phyloP scores from a whole-genome alignment of 2,888 invertebrate species.

The Coelinius sp. region DNA sequence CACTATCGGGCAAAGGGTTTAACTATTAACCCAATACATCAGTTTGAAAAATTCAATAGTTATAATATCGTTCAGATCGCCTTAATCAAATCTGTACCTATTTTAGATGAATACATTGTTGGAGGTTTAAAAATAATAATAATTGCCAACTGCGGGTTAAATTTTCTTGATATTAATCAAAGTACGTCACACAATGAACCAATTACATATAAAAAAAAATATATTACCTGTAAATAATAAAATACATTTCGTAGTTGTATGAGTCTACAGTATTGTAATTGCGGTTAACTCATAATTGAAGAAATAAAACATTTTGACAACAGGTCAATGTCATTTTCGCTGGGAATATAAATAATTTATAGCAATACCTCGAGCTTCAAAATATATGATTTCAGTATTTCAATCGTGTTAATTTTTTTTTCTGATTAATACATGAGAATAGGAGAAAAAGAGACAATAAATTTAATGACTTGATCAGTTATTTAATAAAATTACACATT shows the following conservation, averaged over 20 bases:
- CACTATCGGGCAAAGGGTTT: neutral
- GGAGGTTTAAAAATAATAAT: neutral
- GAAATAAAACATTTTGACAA: neutral
- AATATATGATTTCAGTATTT: neutral
- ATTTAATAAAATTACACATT: no score
- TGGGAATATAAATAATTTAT: neutral
- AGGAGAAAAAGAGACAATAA: neutral
- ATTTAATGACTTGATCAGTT: neutral
- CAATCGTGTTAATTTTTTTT: neutral
- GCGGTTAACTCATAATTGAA: neutral
- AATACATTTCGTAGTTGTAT: neutral
- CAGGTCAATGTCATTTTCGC: neutral
- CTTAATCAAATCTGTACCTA: slow-evolving; percentile 14
- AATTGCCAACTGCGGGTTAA: neutral
- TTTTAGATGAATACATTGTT: slow-evolving; percentile 12
- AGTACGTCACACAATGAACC: slow-evolving; percentile 9
- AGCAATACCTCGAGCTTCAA: neutral
- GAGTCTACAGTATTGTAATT: neutral
- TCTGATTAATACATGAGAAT: neutral
- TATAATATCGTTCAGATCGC: slow-evolving; percentile 13
- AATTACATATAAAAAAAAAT: slow-evolving; percentile 12
- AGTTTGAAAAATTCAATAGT: neutral
- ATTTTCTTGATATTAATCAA: slow-evolving; percentile 4
- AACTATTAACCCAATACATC: neutral
- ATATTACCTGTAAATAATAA: slow-evolving; percentile 18